Conservation (phyloP, 2,888 invertebrate genomes). For the Anthrax anthrax region DNA sequence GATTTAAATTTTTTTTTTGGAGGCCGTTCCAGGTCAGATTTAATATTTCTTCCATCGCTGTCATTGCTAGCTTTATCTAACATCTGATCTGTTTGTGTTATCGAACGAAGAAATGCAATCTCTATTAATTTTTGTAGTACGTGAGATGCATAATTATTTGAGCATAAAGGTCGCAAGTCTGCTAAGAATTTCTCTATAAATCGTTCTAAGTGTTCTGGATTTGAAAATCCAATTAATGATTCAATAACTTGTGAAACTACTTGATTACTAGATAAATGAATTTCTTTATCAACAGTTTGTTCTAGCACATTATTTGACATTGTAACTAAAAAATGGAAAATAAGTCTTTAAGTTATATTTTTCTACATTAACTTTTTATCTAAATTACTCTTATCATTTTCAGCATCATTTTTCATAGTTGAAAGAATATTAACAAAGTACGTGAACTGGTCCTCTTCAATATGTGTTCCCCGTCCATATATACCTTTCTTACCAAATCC, state of each 20-base stretch:
- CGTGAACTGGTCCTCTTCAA: conserved; percentile 58
- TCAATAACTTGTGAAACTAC: conserved; percentile 66
- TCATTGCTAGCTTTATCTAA: not conserved
- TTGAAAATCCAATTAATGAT: conserved; percentile 53
- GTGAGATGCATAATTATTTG: conserved; percentile 65
- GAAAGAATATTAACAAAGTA: conserved; percentile 66
- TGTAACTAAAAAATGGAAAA: conserved; percentile 17
- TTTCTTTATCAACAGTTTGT: conserved; percentile 53
- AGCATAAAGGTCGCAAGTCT: conserved; percentile 53
- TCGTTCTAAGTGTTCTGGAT: conserved; percentile 45
- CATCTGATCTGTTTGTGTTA: conserved; percentile 10
- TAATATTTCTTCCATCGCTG: conserved; percentile 10
- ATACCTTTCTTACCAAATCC: conserved; percentile 62
- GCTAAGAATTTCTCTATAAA: conserved; percentile 47
- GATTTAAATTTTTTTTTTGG: conserved; percentile 22
- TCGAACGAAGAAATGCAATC: conserved; percentile 26
- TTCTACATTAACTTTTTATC: not conserved
- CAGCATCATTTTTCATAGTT: conserved; percentile 50
- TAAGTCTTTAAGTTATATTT: not conserved
- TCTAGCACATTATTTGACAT: conserved; percentile 63
- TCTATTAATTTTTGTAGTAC: conserved; percentile 53
- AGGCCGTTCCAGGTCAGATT: conserved; percentile 17
- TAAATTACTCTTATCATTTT: conserved; percentile 53
- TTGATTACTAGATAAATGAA: conserved; percentile 63
- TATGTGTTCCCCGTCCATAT: conserved; percentile 53